Conservation (phyloP, 2,113 vertebrate genomes). For the Lampris incognitus region DNA sequence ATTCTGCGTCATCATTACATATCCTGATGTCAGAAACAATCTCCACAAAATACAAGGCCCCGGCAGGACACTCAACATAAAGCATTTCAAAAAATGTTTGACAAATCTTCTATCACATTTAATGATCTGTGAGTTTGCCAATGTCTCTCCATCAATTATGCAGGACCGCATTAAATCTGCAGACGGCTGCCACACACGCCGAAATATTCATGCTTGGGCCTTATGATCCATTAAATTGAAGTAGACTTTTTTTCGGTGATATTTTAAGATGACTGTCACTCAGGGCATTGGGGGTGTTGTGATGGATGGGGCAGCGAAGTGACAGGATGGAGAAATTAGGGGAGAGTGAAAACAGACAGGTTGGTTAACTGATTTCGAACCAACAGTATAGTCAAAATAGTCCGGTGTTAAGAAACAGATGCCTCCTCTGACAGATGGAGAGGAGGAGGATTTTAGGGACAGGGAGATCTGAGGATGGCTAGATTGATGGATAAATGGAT, state of each 20-base stretch:
- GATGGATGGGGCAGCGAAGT: conserved; percentile 56
- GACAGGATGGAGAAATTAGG: conserved; percentile 48
- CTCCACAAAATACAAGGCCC: conserved; percentile 20
- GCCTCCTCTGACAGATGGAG: conserved; percentile 26
- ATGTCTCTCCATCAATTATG: conserved; percentile 71
- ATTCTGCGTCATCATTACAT: background rate
- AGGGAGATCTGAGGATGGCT: background rate
- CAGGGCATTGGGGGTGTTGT: conserved; percentile 7
- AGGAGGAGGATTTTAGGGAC: background rate
- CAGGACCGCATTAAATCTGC: conserved; percentile 61
- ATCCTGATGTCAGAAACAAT: conserved; percentile 17
- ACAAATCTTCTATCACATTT: conserved; percentile 67
- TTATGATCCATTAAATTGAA: conserved; percentile 76
- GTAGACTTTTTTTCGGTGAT: conserved; percentile 64
- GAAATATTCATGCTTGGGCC: conserved; percentile 57
- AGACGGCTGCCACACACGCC: conserved; percentile 53
- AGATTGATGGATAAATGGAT: background rate
- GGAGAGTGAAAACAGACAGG: conserved; percentile 21
- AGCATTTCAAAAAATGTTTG: conserved; percentile 68
- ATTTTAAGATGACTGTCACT: conserved; percentile 65
- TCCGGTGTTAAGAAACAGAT: background rate
- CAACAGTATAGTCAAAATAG: background rate
- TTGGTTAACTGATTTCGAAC: conserved; percentile 22
- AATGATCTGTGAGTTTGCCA: conserved; percentile 73
- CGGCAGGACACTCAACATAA: conserved; percentile 57